Evolutionary conservation across 1,140 invertebrate species (phyloP).

Genomic region (Acyrthosiphon pisum): DNA sequence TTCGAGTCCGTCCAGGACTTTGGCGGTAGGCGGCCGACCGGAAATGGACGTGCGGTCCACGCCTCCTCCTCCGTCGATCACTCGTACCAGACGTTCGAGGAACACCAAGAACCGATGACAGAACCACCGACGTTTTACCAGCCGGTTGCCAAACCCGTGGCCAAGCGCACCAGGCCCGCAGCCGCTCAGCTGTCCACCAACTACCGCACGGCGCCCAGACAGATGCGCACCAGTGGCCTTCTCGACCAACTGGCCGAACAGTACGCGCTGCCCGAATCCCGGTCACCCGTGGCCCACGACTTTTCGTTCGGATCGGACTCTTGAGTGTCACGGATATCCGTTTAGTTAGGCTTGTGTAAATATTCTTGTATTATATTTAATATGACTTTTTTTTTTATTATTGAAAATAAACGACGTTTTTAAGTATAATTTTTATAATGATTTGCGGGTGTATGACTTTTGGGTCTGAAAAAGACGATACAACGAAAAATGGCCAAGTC

Average conservation of each 20-base stretch:
- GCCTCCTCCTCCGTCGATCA: background rate
- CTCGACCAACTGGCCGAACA: background rate
- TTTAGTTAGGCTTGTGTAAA: background rate
- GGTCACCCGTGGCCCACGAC: background rate
- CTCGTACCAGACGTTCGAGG: background rate
- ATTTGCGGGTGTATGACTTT: background rate
- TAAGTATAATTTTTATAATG: background rate
- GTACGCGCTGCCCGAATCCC: conserved; percentile 11
- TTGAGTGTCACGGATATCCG: background rate
- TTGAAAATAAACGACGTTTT: background rate
- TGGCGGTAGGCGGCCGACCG: background rate
- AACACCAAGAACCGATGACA: background rate
- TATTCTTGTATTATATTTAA: conserved; percentile 3
- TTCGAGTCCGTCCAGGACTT: background rate
- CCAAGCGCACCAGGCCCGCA: background rate
- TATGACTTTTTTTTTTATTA: background rate
- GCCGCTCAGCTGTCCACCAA: background rate
- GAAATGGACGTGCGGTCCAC: background rate
- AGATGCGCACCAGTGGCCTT: background rate
- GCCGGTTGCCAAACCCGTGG: background rate
- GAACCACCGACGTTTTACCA: background rate
- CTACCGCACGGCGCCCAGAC: background rate
- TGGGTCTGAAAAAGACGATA: background rate
- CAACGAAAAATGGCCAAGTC: no score
- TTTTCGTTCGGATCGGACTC: background rate